Base-by-base conservation (phyloP, 1,140 invertebrate species). In the Plectrocnemia conspersa region DNA sequence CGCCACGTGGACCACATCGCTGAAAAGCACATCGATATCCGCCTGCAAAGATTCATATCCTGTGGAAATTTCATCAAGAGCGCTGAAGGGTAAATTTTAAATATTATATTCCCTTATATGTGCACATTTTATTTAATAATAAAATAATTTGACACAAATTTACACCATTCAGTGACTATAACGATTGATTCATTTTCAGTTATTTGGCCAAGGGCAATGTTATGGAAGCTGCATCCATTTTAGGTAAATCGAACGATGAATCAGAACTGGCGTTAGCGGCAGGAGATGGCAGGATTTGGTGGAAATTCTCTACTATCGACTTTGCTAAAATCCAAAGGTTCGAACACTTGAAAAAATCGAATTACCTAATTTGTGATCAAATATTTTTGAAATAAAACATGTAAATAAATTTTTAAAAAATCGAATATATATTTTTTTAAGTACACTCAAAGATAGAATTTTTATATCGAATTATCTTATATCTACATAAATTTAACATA, bases 1-100 rank as follows among this genome's bases (percentile, higher is more conserved):
- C 70, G 73, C 29, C 86, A 85, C 63, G 79, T 83, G 0, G 63
- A 72, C 18, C 83, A 87, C 66, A 66, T 88, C 25, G 64, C 75
- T 41, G 67, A 71, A 7, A 72, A 78, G 35, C 68, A 71, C 16
- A 65, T 82, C 19, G 41, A 63, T 10, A 64, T 76, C 4, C 86
- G 82, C 82, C 74, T 75, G 2, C 62, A 68, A 21, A 62, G 67
- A 55, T 64, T 69, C 3, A 52, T 65, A 2, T 62, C 61, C 36
- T 68, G 68, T 47, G 81, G 81, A 2, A 64, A 73, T 27, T 79
- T 77, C 49, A 78, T 82, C 64, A 69, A 77, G 36, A 81, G 81
- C 16, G 79, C 78, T 10, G 78, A 80, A 66, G 84, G 82, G 80
- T 83, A 68, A 65, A 58, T 63, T 16, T 48, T 38, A 35, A 42